These are phyloP conservation scores for Epinephelus malabaricus DNA, from an alignment of 2,797 vertebrate genomes.

Conservation along the genomic window DNA sequence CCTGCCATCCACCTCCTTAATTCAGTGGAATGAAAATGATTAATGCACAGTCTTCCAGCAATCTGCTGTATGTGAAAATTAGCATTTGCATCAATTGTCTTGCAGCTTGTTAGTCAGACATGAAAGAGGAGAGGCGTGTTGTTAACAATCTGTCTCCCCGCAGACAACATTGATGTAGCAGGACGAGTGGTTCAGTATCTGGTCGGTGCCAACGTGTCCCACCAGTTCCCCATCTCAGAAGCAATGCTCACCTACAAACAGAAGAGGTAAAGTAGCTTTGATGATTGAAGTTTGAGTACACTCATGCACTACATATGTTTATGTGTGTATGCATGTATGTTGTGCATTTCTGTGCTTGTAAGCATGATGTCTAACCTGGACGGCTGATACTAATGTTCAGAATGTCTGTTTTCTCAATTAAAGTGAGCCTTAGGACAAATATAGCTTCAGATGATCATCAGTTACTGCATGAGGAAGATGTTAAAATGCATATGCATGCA, in stretches of 20 bases:
- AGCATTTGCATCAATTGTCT: constrained; percentile 31
- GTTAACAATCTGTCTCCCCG: constrained; percentile 38
- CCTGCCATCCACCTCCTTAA: constrained; percentile 10
- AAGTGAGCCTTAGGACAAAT: background rate
- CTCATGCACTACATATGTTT: constrained; percentile 24
- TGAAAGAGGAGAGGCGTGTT: constrained; percentile 13
- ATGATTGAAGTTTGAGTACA: background rate
- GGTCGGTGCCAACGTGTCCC: constrained; percentile 86
- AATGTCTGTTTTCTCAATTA: constrained; percentile 17
- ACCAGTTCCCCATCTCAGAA: constrained; percentile 90
- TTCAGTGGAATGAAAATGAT: constrained; percentile 54
- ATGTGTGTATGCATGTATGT: constrained; percentile 48
- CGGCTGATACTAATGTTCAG: constrained; percentile 18
- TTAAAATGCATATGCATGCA: constrained; percentile 43
- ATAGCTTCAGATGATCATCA: background rate
- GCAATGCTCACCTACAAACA: constrained; percentile 92
- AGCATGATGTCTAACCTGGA: constrained; percentile 31
- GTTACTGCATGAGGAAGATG: constrained; percentile 38
- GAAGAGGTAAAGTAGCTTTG: constrained; percentile 83
- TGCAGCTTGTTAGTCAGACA: constrained; percentile 45
- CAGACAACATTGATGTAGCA: constrained; percentile 88
- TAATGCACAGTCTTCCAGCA: constrained; percentile 31
- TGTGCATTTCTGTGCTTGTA: constrained; percentile 30
- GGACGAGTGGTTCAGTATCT: constrained; percentile 88
- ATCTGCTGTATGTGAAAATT: constrained; percentile 33